phyloP scores from a whole-genome alignment of 2,888 invertebrate species.

The Idaea biselata region DNA sequence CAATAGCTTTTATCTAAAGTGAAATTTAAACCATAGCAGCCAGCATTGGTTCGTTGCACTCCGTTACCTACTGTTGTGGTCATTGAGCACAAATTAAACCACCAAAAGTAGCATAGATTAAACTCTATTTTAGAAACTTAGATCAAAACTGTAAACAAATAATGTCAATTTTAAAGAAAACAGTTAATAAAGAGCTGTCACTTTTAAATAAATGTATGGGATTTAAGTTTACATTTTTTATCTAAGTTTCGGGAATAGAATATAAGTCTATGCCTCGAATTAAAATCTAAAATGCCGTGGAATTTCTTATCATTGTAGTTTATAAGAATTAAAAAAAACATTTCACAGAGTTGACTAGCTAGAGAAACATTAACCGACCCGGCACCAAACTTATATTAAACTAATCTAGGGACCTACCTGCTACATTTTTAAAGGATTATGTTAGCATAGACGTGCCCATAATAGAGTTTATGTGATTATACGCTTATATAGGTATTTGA shows the following conservation, averaged over 20 bases:
- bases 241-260: too few relatives aligned
- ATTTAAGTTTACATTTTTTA: too few relatives aligned
- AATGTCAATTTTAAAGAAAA: too few relatives aligned
- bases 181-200: too few relatives aligned
- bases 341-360: background rate
- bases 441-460: conserved; percentile 31
- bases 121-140: too few relatives aligned
- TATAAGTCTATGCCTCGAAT: too few relatives aligned
- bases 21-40: conserved; percentile 11
- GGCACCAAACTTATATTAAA: background rate
- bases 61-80: conserved; percentile 5
- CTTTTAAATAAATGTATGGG: too few relatives aligned
- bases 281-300: too few relatives aligned
- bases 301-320: too few relatives aligned
- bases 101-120: background rate
- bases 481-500: conserved; percentile 16
- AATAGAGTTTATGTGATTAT: conserved; percentile 40
- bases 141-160: too few relatives aligned
- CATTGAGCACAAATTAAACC: conserved; percentile 5
- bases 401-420: conserved; percentile 3
- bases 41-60: conserved; percentile 10
- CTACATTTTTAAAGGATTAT: conserved; percentile 10
- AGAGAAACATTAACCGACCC: background rate
- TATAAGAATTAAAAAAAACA: too few relatives aligned
- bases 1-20: conserved; percentile 20